Base-by-base conservation (phyloP, 2,797 vertebrate genomes). In the Lacerta viridis region DNA sequence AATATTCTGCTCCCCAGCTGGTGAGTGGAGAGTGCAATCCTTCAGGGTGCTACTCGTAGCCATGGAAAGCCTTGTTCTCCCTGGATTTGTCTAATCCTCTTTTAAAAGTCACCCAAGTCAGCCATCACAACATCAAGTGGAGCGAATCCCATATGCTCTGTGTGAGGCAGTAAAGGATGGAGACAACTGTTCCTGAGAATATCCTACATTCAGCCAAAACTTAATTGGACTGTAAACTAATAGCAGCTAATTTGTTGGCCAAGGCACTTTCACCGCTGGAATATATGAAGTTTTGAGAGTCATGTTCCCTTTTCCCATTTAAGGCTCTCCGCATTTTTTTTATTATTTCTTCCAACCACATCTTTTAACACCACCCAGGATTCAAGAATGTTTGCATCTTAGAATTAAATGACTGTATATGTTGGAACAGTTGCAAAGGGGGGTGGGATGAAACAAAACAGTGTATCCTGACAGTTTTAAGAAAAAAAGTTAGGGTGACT, bases 401-500 rank as follows among this genome's bases (percentile, higher is more conserved):
- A 72, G 6, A 92, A 93, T 78, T 86, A 46, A 91, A 43, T 91
- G 46, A 43, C 55, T 92, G 27, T 3, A 1, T 84, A 68, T 75
- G 1, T 79, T 84, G 84, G 20, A 94, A 95, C 90, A 66, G 33
- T 64, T 55, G 83, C 33, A 91, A 84, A 90, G 46, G 87, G 88
- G 88, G 72, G 89, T 91, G 71, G 25, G 20, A 23, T 17, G 66
- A 90, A 88, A 79, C 10, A 72, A 90, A 88, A 72, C 3, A 27
- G 5, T 33, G 50, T 71, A 89, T 81, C n/a, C 66, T 86, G 84
- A 36, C 83, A 82, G 43, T 61, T 91, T 13, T 75, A 43, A 86
- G 77, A 80, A 88, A 86, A 55, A 90, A 88, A 80, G 83, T 75
- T 85, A 89, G 11, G 1, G 6, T 77, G 46, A 43, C 27, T 83